Conservation (phyloP, 2,797 vertebrate species). For the Streptopelia turtur region DNA sequence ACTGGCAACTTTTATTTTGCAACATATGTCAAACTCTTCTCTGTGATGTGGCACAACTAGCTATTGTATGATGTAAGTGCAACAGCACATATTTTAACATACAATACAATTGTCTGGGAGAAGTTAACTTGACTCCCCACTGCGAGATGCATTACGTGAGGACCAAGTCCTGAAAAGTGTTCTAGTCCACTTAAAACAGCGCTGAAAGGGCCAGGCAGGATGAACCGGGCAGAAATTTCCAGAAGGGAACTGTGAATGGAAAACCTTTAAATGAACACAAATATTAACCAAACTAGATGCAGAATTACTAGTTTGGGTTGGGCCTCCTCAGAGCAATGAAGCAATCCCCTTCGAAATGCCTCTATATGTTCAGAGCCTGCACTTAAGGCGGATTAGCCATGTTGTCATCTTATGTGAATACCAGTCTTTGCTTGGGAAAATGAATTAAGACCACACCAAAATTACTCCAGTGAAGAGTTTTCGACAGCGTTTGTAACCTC, state of each 20-base stretch:
- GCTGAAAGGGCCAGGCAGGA: not conserved
- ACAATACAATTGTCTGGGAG: conserved; percentile 56
- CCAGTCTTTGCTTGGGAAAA: conserved; percentile 20
- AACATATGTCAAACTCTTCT: conserved; percentile 43
- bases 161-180: not conserved
- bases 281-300: conserved; percentile 22
- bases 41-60: conserved; percentile 59
- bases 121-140: not conserved
- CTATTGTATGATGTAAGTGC: conserved; percentile 26
- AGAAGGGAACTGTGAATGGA: conserved; percentile 32
- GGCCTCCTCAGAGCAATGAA: conserved; percentile 38
- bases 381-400: not conserved
- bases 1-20: conserved; percentile 67
- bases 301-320: conserved; percentile 38
- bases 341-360: conserved; percentile 45
- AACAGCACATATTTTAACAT: conserved; percentile 33
- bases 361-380: conserved; percentile 34
- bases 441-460: conserved; percentile 56
- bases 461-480: not conserved
- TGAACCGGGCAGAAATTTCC: not conserved
- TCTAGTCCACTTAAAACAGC: not conserved
- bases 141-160: not conserved
- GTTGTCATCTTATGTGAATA: conserved; percentile 36
- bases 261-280: conserved; percentile 24
- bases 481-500: not conserved